These are phyloP conservation scores for Lagenorhynchus albirostris DNA, from an alignment of 2,113 vertebrate genomes.

Conservation along the genomic window DNA sequence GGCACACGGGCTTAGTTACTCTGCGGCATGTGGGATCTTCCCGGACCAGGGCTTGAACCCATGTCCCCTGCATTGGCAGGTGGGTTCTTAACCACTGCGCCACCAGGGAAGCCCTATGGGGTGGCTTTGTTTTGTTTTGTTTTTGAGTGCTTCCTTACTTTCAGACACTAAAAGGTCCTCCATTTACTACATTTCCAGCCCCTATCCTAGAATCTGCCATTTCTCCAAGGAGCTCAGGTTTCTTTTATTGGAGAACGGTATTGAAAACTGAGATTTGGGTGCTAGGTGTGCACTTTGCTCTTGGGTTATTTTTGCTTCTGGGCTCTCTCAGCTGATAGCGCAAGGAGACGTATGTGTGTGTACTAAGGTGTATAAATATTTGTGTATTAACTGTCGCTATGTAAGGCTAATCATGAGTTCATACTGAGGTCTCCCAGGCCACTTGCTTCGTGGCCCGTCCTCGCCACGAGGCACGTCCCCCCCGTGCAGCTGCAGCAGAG, in stretches of 20 bases:
- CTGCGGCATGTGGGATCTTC: too few species aligned
- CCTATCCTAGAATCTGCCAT: not conserved
- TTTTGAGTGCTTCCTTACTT: not conserved
- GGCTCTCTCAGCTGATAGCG: not conserved
- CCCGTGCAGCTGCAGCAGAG: not conserved
- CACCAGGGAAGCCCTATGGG: not conserved
- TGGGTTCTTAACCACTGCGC: too few species aligned
- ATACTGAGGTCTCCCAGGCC: not conserved
- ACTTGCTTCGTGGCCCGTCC: not conserved
- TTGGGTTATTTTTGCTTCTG: not conserved
- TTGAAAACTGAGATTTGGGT: not conserved
- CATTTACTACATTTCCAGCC: not conserved
- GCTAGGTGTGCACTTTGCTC: not conserved
- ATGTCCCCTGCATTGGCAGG: too few species aligned
- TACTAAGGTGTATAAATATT: not conserved
- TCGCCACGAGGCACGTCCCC: too few species aligned
- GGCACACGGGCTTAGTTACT: too few species aligned
- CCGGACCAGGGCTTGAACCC: too few species aligned
- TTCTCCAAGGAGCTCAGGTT: not conserved
- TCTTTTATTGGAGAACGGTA: not conserved
- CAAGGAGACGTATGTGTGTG: not conserved
- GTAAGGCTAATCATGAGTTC: not conserved
- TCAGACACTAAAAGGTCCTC: not conserved
- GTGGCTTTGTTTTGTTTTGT: not conserved
- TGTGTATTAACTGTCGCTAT: not conserved